Conservation (phyloP, 2,797 vertebrate species). For the Gymnodraco acuticeps region DNA sequence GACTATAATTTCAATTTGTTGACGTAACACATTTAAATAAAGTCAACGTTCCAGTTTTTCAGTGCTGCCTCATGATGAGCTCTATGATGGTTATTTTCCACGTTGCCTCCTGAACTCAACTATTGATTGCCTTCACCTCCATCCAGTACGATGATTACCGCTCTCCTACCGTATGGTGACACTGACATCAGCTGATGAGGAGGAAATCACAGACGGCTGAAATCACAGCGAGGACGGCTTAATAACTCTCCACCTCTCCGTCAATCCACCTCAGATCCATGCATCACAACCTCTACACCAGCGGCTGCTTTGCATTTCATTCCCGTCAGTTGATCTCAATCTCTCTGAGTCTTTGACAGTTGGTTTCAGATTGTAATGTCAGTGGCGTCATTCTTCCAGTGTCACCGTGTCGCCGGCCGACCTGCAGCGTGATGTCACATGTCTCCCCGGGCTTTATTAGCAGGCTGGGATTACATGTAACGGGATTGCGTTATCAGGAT, state of each 20-base stretch:
- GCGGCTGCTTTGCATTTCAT: constrained; percentile 54
- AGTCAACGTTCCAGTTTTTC: no score
- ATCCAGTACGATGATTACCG: constrained; percentile 55
- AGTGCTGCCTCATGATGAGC: constrained; percentile 61
- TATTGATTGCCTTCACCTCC: constrained; percentile 73
- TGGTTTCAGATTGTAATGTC: constrained; percentile 58
- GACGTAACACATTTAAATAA: no score
- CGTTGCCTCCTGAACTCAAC: constrained; percentile 35
- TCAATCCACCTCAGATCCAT: constrained; percentile 37
- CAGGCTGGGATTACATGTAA: no score
- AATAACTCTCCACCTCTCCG: constrained; percentile 39
- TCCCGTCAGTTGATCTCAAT: constrained; percentile 26
- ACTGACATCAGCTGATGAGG: constrained; percentile 59
- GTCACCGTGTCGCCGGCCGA: constrained; percentile 28
- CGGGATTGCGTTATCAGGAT: no score
- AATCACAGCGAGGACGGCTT: constrained; percentile 43
- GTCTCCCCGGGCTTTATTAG: constrained; percentile 31
- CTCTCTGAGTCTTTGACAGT: constrained; percentile 48
- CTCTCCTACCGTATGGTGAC: constrained; percentile 53
- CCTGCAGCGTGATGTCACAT: constrained; percentile 59
- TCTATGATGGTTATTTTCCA: constrained; percentile 46
- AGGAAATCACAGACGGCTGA: constrained; percentile 44
- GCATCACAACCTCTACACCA: constrained; percentile 14
- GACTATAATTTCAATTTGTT: no score
- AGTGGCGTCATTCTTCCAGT: constrained; percentile 31